Evolutionary conservation across 2,797 vertebrate species (phyloP).

Genomic region (Rhabdomys pumilio): DNA sequence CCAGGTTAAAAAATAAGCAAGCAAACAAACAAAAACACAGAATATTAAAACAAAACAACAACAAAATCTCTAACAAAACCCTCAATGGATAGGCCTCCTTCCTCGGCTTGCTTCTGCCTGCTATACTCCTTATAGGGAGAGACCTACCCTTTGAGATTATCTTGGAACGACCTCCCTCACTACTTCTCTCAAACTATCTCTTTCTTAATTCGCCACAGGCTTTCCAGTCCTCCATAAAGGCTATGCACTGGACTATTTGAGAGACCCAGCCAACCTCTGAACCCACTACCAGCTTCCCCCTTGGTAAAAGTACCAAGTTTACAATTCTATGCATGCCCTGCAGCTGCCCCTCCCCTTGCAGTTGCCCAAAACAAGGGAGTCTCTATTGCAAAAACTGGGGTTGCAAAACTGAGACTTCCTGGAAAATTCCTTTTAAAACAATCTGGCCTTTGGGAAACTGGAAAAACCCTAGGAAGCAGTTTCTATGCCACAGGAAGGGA

Average conservation of each 20-base stretch:
- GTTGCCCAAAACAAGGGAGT: background rate
- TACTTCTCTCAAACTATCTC: background rate
- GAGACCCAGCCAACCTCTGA: background rate
- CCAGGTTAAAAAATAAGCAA: background rate
- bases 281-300: too few species aligned
- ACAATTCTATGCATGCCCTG: background rate
- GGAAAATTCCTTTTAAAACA: background rate
- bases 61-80: background rate
- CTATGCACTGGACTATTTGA: background rate
- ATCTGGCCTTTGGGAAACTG: background rate
- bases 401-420: background rate
- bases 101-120: background rate
- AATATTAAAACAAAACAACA: background rate
- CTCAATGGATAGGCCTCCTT: background rate
- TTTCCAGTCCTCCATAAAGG: background rate
- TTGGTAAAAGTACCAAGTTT: background rate
- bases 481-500: background rate
- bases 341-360: background rate
- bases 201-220: background rate
- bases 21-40: background rate
- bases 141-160: background rate
- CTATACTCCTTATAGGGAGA: background rate
- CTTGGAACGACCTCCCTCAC: background rate
- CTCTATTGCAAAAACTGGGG: background rate
- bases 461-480: background rate